phyloP scores from a whole-genome alignment of 2,888 invertebrate species.

The Adela reaumurella region DNA sequence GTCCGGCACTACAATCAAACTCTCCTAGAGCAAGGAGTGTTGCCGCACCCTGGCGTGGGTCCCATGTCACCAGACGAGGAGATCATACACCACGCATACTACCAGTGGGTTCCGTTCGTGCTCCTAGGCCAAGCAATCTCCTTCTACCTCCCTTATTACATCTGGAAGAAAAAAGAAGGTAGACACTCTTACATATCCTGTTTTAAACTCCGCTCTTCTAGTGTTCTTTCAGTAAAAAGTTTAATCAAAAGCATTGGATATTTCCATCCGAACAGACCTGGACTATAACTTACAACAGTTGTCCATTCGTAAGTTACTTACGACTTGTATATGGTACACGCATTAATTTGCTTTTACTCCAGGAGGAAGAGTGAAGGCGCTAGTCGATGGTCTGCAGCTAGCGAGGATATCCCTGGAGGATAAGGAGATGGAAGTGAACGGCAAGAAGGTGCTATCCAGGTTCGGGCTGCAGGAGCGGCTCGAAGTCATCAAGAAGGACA shows the following conservation, averaged over 20 bases:
- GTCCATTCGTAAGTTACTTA: too few species aligned
- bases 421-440: constrained; percentile 39
- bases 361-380: constrained; percentile 72
- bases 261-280: too few species aligned
- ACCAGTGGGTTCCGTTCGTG: constrained; percentile 92
- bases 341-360: too few species aligned
- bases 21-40: constrained; percentile 53
- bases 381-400: constrained; percentile 73
- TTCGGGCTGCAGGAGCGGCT: constrained; percentile 27
- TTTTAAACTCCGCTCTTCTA: too few species aligned
- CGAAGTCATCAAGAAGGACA: constrained; percentile 36
- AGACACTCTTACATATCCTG: too few species aligned
- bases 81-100: constrained; percentile 83
- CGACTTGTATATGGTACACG: too few species aligned
- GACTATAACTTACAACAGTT: too few species aligned
- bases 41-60: constrained; percentile 84
- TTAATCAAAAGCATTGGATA: too few species aligned
- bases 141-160: constrained; percentile 78
- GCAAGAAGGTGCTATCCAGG: constrained; percentile 51
- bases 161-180: constrained; percentile 87
- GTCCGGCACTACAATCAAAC: constrained; percentile 66
- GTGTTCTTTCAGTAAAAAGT: too few species aligned
- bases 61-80: constrained; percentile 60
- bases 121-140: constrained; percentile 74
- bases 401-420: constrained; percentile 53